Evolutionary conservation across 2,113 vertebrate species (phyloP), one percentile per base, ranked within the genome.

Genomic region (Sturnira hondurensis): DNA sequence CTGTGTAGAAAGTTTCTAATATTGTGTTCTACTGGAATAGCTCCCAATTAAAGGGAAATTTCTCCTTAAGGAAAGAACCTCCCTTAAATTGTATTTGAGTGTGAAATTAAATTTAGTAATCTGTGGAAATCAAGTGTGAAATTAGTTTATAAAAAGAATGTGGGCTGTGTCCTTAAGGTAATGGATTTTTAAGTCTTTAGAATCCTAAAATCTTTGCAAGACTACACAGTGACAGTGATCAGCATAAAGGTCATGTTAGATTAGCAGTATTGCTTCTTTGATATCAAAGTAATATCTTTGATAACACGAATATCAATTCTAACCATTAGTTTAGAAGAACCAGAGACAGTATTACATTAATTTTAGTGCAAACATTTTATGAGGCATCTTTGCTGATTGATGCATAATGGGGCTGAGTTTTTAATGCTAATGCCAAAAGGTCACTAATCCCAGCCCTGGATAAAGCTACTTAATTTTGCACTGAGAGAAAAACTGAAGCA

Each of bases 61-160:
- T 95, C 31, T 77, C 89, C 7, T 52, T 96, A 68, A 95, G 58
- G 47, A 96, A 95, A 86, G 13, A 91, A 81, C 90, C 5, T 68
- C 10, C 15, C 36, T 92, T 80, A 91, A 81, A 93, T 95, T 94
- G 47, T 68, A 82, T 19, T 73, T 93, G 58, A 96, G 63, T 56
- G 14, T 95, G 80, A 84, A 96, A 92, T 97, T 93, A 97, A 87
- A 87, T 92, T 83, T 88, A 14, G 1, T 87, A 92, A 91, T 74
- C 78, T 81, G 50, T 92, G 36, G 58, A 93, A 96, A 73, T 81
- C 74, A 92, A 91, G 38, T 96, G 81, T 94, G 70, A 97, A 96
- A 93, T 97, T 91, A 86, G 54, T 89, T 91, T 92, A 81, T 74
- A 61, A 77, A 43, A 52, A 83, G 73, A 97, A 80, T 81, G 20